phyloP scores from a whole-genome alignment of 1,140 invertebrate species.

The Chrysoperla carnea region DNA sequence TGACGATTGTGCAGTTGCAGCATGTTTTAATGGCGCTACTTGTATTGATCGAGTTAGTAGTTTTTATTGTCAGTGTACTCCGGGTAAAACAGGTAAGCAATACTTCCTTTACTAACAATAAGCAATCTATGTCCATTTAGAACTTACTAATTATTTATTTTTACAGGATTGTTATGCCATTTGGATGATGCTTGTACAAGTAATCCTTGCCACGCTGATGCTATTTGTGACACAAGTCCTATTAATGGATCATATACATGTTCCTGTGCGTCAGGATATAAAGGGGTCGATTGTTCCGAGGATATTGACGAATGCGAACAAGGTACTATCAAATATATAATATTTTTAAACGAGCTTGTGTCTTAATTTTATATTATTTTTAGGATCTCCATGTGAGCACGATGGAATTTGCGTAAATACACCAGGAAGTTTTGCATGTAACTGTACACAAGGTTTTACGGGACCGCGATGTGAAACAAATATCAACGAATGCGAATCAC shows the following conservation, averaged over 20 bases:
- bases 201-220: constrained; percentile 87
- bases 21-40: constrained; percentile 92
- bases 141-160: constrained; percentile 3
- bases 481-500: constrained; percentile 88
- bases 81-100: constrained; percentile 76
- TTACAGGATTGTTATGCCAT: constrained; percentile 73
- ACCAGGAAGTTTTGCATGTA: constrained; percentile 81
- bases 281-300: constrained; percentile 77
- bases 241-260: constrained; percentile 90
- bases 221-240: constrained; percentile 88
- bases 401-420: constrained; percentile 90
- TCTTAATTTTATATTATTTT: constrained; percentile 6
- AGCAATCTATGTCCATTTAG: neutral
- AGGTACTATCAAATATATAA: constrained; percentile 34
- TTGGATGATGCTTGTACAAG: constrained; percentile 91
- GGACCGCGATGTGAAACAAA: constrained; percentile 82
- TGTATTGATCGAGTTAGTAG: constrained; percentile 89
- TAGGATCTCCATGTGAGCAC: constrained; percentile 80
- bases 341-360: too few relatives aligned
- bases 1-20: constrained; percentile 79
- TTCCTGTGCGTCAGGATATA: constrained; percentile 80
- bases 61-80: constrained; percentile 88
- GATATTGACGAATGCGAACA: constrained; percentile 92
- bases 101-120: neutral
- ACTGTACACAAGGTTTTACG: constrained; percentile 82